Conservation (phyloP, 2,888 invertebrate genomes). For the Latheticus oryzae region DNA sequence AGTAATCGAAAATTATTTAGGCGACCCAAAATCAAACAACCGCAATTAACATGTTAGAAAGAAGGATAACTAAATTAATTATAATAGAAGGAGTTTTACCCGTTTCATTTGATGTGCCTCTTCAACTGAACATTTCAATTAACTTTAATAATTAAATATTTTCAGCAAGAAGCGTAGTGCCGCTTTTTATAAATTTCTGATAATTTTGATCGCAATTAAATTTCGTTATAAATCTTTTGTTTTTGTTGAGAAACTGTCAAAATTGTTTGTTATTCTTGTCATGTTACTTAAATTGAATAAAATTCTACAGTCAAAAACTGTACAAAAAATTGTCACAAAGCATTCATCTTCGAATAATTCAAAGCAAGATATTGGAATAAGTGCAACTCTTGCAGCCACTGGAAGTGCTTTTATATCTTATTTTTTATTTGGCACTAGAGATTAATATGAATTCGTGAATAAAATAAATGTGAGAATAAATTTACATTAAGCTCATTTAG, state of each 20-base stretch:
- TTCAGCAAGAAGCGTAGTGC: constrained; percentile 1
- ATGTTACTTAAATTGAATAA: constrained; percentile 2
- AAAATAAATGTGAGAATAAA: background rate
- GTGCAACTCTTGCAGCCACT: background rate
- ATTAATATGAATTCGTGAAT: background rate
- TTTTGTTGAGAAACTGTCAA: constrained; percentile 2
- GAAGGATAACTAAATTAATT: constrained; percentile 25
- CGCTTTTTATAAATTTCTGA: background rate
- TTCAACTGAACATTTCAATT: constrained; percentile 16
- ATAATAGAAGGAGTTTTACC: constrained; percentile 11
- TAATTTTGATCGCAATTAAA: constrained; percentile 8
- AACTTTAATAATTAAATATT: constrained; percentile 15
- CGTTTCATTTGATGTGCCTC: constrained; percentile 4
- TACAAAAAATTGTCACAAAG: background rate
- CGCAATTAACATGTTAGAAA: constrained; percentile 7
- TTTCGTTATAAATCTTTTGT: too few relatives aligned
- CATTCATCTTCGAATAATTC: background rate
- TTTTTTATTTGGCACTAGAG: background rate
- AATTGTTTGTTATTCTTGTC: constrained; percentile 5
- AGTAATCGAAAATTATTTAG: constrained; percentile 15
- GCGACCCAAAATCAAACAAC: background rate
- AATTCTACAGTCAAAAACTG: background rate
- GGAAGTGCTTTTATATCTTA: constrained; percentile 7
- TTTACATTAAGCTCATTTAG: background rate
- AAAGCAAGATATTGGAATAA: constrained; percentile 8